phyloP scores from a whole-genome alignment of 2,888 invertebrate species.

The Polydrusus tereticollis region DNA sequence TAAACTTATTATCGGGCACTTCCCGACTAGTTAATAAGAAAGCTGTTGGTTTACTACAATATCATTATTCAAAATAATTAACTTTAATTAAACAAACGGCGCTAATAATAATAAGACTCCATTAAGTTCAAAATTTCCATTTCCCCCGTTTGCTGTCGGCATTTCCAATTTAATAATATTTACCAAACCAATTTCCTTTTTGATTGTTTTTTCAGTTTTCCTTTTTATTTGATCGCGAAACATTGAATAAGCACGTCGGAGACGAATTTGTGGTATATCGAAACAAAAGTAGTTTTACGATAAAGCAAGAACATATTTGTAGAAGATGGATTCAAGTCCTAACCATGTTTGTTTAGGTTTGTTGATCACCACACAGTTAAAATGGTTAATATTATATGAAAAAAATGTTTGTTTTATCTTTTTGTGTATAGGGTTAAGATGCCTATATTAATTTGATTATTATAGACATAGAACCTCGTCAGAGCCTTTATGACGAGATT shows the following conservation, averaged over 20 bases:
- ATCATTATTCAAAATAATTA: not conserved
- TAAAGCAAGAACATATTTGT: not conserved
- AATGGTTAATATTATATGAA: too few relatives aligned
- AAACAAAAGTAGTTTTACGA: not conserved
- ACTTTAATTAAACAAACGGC: not conserved
- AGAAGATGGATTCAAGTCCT: too few relatives aligned
- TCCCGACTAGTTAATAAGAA: too few relatives aligned
- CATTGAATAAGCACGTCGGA: not conserved
- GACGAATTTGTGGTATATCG: not conserved
- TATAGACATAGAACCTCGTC: too few relatives aligned
- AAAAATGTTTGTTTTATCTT: too few relatives aligned
- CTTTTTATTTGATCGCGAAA: constrained; percentile 1
- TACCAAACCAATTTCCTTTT: not conserved
- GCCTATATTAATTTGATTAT: too few relatives aligned
- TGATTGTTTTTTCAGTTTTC: constrained; percentile 10
- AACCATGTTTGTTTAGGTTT: too few relatives aligned
- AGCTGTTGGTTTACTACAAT: too few relatives aligned
- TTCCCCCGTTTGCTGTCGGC: not conserved
- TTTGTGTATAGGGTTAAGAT: too few relatives aligned
- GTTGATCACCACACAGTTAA: too few relatives aligned
- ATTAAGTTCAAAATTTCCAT: not conserved
- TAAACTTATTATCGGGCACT: too few relatives aligned
- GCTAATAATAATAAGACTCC: not conserved
- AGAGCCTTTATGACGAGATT: too few relatives aligned
- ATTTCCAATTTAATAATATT: constrained; percentile 7